These are phyloP conservation scores for Chymomyza fuscimana DNA, from an alignment of 2,888 invertebrate species.

Conservation along the genomic window DNA sequence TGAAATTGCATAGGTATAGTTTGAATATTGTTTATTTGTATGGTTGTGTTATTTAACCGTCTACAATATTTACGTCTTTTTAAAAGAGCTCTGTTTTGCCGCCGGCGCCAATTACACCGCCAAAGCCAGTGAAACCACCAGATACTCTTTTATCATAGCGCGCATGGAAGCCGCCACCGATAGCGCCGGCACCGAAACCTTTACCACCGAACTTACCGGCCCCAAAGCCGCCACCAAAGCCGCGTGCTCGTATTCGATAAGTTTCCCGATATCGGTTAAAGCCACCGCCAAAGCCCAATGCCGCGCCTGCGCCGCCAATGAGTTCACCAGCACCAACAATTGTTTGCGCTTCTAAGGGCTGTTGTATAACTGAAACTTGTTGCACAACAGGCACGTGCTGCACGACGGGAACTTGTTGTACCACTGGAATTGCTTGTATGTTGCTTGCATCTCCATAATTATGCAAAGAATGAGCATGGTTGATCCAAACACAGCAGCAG, in stretches of 20 bases:
- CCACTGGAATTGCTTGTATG: slow-evolving; percentile 59
- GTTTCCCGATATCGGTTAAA: slow-evolving; percentile 71
- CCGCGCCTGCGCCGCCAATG: slow-evolving; percentile 35
- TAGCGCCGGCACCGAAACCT: slow-evolving; percentile 38
- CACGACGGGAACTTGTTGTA: slow-evolving; percentile 54
- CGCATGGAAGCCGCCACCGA: slow-evolving; percentile 57
- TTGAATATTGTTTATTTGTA: too few species aligned
- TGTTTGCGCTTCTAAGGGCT: slow-evolving; percentile 29
- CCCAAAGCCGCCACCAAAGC: slow-evolving; percentile 62
- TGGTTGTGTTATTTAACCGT: too few species aligned
- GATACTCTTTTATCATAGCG: slow-evolving; percentile 55
- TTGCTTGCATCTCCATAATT: slow-evolving; percentile 21
- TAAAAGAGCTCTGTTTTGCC: slow-evolving; percentile 34
- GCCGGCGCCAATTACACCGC: slow-evolving; percentile 42
- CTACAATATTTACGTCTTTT: neutral
- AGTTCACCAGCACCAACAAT: slow-evolving; percentile 36
- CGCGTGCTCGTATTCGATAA: slow-evolving; percentile 58
- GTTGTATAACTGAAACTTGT: slow-evolving; percentile 49
- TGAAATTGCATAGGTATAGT: too few species aligned
- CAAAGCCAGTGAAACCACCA: slow-evolving; percentile 56
- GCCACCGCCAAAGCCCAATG: slow-evolving; percentile 36
- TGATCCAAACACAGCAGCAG: slow-evolving; percentile 21
- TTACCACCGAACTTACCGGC: slow-evolving; percentile 36
- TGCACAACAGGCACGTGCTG: slow-evolving; percentile 52
- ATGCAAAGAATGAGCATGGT: slow-evolving; percentile 19